Percentiles rank a stretch among this genome's conserved stretches.
phyloP scores from a whole-genome alignment of 2,797 vertebrate genomes.

The Hippopotamyrus pictus region DNA sequence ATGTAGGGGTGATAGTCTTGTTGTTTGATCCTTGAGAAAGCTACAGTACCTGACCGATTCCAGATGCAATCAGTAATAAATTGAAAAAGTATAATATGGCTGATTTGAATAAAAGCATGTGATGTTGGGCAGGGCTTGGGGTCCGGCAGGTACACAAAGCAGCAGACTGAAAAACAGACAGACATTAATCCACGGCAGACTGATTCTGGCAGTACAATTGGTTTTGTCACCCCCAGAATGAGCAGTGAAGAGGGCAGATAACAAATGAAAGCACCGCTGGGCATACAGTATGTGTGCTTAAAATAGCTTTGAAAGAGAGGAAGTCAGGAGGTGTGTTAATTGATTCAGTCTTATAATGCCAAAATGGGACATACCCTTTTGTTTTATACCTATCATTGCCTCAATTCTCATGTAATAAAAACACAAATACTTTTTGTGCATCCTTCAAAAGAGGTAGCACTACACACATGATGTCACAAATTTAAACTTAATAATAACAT shows the following conservation, averaged over 20 bases:
- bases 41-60: neutral
- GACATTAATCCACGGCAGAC: conserved; percentile 55
- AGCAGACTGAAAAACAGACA: conserved; percentile 22
- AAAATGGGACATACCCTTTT: neutral
- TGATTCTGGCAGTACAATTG: conserved; percentile 57
- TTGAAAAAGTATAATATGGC: neutral
- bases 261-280: conserved; percentile 44
- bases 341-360: neutral
- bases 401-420: neutral
- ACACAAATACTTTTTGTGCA: neutral
- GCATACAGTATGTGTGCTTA: conserved; percentile 16
- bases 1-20: neutral
- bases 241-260: conserved; percentile 51
- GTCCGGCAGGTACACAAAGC: neutral
- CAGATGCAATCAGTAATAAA: neutral
- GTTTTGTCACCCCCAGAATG: conserved; percentile 59
- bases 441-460: neutral
- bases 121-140: neutral
- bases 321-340: neutral
- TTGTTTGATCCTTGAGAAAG: neutral
- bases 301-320: conserved; percentile 1
- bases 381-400: neutral
- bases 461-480: neutral
- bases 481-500: neutral
- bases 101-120: neutral